These are phyloP conservation scores for Philereme vetulata DNA, from an alignment of 2,888 invertebrate genomes.

Conservation along the genomic window DNA sequence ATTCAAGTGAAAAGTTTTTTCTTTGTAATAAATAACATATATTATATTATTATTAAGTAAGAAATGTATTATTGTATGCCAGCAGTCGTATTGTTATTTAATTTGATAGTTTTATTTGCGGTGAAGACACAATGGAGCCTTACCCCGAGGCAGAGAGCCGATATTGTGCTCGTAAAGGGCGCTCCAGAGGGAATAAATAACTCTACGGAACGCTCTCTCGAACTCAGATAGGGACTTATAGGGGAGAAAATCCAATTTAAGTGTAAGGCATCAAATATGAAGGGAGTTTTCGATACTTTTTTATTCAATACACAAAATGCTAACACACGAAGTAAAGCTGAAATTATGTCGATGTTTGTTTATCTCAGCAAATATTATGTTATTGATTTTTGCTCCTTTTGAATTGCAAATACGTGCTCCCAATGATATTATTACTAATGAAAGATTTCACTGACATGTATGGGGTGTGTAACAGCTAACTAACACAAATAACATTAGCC, in stretches of 20 bases:
- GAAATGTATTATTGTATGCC: conserved; percentile 6
- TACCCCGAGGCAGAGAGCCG: conserved; percentile 60
- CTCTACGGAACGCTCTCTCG: conserved; percentile 38
- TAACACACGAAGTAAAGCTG: neutral
- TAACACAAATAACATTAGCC: too few relatives aligned
- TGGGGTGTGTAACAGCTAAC: too few relatives aligned
- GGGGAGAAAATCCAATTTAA: conserved; percentile 40
- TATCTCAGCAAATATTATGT: neutral
- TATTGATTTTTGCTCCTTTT: too few relatives aligned
- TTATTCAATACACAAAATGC: conserved; percentile 14
- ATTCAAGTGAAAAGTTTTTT: too few relatives aligned
- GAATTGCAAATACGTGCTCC: too few relatives aligned
- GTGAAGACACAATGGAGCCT: conserved; percentile 32
- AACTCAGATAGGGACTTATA: conserved; percentile 32
- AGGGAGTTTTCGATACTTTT: conserved; percentile 8
- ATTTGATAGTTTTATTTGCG: conserved; percentile 61
- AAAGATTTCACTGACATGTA: too few relatives aligned
- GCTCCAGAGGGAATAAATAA: conserved; percentile 71
- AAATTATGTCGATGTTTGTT: neutral
- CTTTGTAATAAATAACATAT: neutral
- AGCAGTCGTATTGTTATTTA: conserved; percentile 52
- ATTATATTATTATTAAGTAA: conserved; percentile 7
- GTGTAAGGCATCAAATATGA: conserved; percentile 30
- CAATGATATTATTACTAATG: too few relatives aligned
- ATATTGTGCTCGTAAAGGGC: conserved; percentile 73